Evolutionary conservation across 2,888 invertebrate genomes (phyloP).

Genomic region (Brenthis ino): DNA sequence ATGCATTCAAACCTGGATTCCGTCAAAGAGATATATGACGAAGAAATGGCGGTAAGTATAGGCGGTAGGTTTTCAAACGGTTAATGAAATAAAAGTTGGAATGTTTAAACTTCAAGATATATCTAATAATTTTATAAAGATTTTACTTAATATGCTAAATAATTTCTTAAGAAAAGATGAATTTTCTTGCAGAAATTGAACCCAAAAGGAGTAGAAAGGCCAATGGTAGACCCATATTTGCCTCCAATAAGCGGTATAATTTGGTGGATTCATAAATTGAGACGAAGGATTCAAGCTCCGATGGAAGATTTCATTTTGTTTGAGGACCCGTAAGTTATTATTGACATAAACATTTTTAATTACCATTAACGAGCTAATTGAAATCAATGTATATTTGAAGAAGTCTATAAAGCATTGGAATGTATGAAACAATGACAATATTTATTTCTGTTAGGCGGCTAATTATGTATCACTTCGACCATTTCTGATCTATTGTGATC

Average conservation of each 20-base stretch:
- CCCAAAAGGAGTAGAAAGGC: constrained; percentile 68
- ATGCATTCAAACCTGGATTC: constrained; percentile 85
- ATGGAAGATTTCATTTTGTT: constrained; percentile 84
- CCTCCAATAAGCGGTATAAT: constrained; percentile 90
- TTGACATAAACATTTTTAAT: not conserved
- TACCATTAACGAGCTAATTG: too few relatives aligned
- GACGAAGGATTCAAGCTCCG: constrained; percentile 81
- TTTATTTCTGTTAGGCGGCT: too few relatives aligned
- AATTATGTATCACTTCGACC: too few relatives aligned
- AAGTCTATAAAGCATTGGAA: too few relatives aligned
- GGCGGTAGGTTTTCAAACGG: not conserved
- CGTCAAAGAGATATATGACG: constrained; percentile 84
- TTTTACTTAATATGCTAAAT: not conserved
- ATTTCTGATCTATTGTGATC: too few relatives aligned
- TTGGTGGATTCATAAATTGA: constrained; percentile 87
- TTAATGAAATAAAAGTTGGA: too few relatives aligned
- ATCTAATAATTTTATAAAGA: not conserved
- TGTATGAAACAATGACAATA: too few relatives aligned
- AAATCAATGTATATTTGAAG: too few relatives aligned
- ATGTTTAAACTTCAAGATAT: not conserved
- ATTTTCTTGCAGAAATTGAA: constrained; percentile 57
- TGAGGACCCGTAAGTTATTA: constrained; percentile 83
- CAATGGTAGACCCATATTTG: constrained; percentile 85
- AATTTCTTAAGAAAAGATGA: not conserved
- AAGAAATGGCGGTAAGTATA: constrained; percentile 73